Base-by-base conservation (phyloP, 2,888 invertebrate genomes). In the Eupithecia exiguata region DNA sequence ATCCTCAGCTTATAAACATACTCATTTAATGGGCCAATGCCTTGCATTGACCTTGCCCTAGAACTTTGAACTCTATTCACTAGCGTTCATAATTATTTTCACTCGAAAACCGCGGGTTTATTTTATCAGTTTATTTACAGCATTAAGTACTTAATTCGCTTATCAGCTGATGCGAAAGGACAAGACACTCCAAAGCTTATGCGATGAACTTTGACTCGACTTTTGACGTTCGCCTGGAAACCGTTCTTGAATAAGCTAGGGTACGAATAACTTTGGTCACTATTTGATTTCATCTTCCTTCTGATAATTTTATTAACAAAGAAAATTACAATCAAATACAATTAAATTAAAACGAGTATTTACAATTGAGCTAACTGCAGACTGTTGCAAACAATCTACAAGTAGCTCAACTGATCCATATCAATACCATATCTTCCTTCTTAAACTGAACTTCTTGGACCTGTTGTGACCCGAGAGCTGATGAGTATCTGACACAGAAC, bases 191-290 rank as follows among this genome's bases (percentile, higher is more conserved):
- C 68, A 75, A 79, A 74, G 77, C 71, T 76, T 74, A 46, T 69
- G 63, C 76, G 71, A 75, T 75, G 75, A 79, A 76, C 78, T 70
- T 78, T 73, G 68, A 70, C 76, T 65, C 21, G 65, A 35, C 36
- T 36, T 35, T 7, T 18, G 10, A 65, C n/a, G 18, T 9, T 71
- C 71, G 21, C 74, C 74, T 74, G 69, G 68, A 72, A 75, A 75
- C 30, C 69, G 72, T 74, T 71, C 40, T 25, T 43, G 68, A n/a
- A 49, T 49, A 49, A 49, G n/a, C 49, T 18, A 46, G 0, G 49
- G 9, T n/a, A 5, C 5, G 18, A 71, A 72, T 43, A 71, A 61
- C 58, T 53, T 66, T 38, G 38, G 38, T 25, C 1, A 43, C n/a
- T 25, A 25, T 12, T 5, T 58, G 58, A 30, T 61, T 61, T 61